Conservation (phyloP, 2,888 invertebrate species). For the Coremacera marginata region DNA sequence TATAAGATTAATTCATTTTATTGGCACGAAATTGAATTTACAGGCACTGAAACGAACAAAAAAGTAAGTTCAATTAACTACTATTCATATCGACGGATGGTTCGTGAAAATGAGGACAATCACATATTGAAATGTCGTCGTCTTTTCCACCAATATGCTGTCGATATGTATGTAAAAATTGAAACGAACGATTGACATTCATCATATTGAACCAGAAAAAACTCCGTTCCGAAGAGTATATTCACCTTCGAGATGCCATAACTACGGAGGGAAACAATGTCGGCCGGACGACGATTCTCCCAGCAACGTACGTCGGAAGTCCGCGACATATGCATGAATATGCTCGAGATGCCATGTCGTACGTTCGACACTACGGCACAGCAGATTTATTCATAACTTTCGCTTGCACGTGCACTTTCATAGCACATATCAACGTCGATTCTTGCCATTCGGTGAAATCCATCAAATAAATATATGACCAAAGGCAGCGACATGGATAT, state of each 20-base stretch:
- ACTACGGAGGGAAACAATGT: constrained; percentile 24
- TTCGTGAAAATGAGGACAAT: constrained; percentile 22
- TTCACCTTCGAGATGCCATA: constrained; percentile 32
- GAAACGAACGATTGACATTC: constrained; percentile 56
- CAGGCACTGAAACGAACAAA: constrained; percentile 23
- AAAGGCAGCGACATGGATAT: constrained; percentile 64
- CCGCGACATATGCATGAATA: constrained; percentile 40
- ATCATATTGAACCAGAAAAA: constrained; percentile 39
- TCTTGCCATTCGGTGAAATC: constrained; percentile 66
- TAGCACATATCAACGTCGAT: constrained; percentile 67
- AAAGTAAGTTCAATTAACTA: constrained; percentile 40
- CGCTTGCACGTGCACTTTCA: too few species aligned
- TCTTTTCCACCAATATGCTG: constrained; percentile 59
- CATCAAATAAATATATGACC: constrained; percentile 67
- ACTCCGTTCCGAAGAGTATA: constrained; percentile 32
- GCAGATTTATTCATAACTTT: too few species aligned
- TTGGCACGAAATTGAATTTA: constrained; percentile 17
- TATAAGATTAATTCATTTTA: neutral
- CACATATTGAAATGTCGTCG: constrained; percentile 36
- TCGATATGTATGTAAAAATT: constrained; percentile 61
- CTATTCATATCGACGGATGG: constrained; percentile 38
- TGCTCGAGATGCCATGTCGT: constrained; percentile 36
- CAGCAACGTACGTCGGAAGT: constrained; percentile 32
- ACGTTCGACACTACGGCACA: constrained; percentile 26
- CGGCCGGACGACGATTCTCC: constrained; percentile 21